Conservation (phyloP, 2,113 vertebrate genomes). For the Grammomys dolichurus region DNA sequence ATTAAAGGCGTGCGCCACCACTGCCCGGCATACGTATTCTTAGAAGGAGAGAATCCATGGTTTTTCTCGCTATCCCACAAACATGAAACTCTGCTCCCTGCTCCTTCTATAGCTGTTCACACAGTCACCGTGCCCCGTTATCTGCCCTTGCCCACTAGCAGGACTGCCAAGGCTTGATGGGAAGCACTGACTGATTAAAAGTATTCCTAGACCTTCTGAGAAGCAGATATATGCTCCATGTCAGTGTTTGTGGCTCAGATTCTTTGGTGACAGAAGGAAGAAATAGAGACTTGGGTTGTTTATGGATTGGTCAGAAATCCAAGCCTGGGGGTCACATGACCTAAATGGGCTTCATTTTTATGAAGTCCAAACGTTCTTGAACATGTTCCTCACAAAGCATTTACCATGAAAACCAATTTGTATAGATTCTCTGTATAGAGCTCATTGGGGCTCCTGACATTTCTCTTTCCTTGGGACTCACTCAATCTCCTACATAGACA, state of each 20-base stretch:
- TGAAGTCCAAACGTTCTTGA: background rate
- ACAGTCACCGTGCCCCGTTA: rapidly evolving
- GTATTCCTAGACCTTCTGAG: background rate
- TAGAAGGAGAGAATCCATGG: background rate
- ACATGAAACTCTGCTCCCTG: background rate
- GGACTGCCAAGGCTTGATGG: background rate
- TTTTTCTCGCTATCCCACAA: background rate
- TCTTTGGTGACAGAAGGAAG: background rate
- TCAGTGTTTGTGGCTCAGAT: background rate
- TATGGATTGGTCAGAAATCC: background rate
- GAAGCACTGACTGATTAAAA: background rate
- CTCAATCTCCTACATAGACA: rapidly evolving
- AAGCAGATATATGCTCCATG: background rate
- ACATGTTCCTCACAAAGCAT: background rate
- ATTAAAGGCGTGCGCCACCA: too few species aligned
- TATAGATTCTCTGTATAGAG: background rate
- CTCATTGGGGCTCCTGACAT: too few species aligned
- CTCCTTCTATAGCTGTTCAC: background rate
- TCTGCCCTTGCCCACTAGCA: rapidly evolving
- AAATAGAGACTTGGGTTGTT: background rate
- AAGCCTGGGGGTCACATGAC: background rate
- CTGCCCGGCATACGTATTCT: background rate
- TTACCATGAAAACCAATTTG: background rate
- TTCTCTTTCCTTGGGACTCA: background rate
- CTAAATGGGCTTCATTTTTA: background rate